Evolutionary conservation across 1,140 invertebrate species (phyloP).

Genomic region (Achroia grisella): DNA sequence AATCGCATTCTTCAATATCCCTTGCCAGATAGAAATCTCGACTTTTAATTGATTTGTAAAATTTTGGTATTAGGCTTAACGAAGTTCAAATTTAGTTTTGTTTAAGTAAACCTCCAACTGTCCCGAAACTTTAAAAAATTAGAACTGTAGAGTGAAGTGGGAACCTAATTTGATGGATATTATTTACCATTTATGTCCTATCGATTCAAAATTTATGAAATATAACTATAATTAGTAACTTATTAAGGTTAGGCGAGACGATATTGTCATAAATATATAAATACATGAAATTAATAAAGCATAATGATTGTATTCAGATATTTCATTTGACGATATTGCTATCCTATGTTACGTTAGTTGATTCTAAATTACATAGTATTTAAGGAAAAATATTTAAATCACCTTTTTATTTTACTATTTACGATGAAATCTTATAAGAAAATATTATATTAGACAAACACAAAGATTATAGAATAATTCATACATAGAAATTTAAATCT

Average conservation of each 20-base stretch:
- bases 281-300: constrained; percentile 75
- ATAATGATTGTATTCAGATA: constrained; percentile 67
- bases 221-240: constrained; percentile 74
- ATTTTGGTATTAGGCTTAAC: constrained; percentile 54
- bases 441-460: too few species aligned
- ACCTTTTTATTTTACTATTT: too few species aligned
- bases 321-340: constrained; percentile 41
- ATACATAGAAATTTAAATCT: too few species aligned
- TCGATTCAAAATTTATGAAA: constrained; percentile 74
- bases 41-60: constrained; percentile 45
- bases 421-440: too few species aligned
- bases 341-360: too few species aligned
- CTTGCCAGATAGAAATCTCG: constrained; percentile 49
- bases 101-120: constrained; percentile 41
- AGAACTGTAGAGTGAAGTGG: constrained; percentile 41
- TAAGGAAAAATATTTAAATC: too few species aligned
- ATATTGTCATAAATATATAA: constrained; percentile 76
- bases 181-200: constrained; percentile 73
- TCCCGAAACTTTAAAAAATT: constrained; percentile 48
- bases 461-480: too few species aligned
- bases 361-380: too few species aligned
- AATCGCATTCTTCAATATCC: constrained; percentile 26
- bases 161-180: constrained; percentile 58
- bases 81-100: constrained; percentile 59
- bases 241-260: constrained; percentile 75